Evolutionary conservation across 2,113 vertebrate species (phyloP).

Genomic region (Pleuronectes platessa): DNA sequence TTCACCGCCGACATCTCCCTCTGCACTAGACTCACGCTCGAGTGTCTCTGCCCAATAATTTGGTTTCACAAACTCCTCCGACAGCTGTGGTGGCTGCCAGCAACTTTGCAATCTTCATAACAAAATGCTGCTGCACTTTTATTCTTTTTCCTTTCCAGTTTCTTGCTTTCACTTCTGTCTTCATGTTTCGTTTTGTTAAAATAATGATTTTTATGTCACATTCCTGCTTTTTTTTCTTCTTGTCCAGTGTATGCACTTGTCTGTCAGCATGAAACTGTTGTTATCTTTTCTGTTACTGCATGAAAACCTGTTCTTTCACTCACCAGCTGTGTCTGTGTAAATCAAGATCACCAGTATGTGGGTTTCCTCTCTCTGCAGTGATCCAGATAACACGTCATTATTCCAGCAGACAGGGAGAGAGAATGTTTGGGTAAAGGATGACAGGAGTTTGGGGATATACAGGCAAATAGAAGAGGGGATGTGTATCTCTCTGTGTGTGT

Average conservation of each 20-base stretch:
- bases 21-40: constrained; percentile 28
- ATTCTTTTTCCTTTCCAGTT: constrained; percentile 29
- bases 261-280: constrained; percentile 83
- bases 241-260: constrained; percentile 80
- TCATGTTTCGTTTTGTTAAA: constrained; percentile 83
- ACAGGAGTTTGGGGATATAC: constrained; percentile 29
- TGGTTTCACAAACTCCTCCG: neutral
- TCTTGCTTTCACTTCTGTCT: constrained; percentile 83
- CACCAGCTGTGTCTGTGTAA: constrained; percentile 38
- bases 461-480: constrained; percentile 3
- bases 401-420: constrained; percentile 27
- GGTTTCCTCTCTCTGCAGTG: constrained; percentile 77
- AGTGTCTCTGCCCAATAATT: constrained; percentile 25
- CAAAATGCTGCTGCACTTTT: constrained; percentile 60
- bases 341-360: constrained; percentile 38
- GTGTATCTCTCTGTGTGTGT: constrained; percentile 4
- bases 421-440: constrained; percentile 2
- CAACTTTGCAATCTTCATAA: constrained; percentile 41
- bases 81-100: constrained; percentile 5
- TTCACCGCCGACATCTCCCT: constrained; percentile 15
- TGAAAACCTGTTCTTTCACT: constrained; percentile 81
- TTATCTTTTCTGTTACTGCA: constrained; percentile 80
- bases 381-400: constrained; percentile 76
- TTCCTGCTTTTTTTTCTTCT: constrained; percentile 63
- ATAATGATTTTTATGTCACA: constrained; percentile 56